Conservation (phyloP, 2,797 vertebrate species). For the Schizothorax lantsangensis region DNA sequence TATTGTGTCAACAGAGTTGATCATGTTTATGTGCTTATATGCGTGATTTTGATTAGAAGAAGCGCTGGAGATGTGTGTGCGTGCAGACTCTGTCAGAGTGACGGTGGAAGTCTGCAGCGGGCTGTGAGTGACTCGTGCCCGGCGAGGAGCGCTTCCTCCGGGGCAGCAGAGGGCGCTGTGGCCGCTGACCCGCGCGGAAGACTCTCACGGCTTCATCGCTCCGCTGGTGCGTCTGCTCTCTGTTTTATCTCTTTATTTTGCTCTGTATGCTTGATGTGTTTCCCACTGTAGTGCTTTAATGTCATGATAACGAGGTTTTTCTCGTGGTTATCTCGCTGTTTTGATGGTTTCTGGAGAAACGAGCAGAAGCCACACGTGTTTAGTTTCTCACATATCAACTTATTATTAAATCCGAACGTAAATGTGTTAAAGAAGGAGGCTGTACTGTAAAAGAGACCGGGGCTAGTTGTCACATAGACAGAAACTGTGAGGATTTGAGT, state of each 20-base stretch:
- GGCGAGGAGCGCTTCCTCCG: not conserved
- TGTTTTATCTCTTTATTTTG: not conserved
- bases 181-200: not conserved
- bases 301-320: no score
- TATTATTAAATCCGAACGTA: not conserved
- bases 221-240: not conserved
- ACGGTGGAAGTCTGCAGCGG: not conserved
- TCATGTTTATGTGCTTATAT: no score
- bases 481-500: not conserved
- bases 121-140: not conserved
- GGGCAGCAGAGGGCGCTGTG: conserved; percentile 14
- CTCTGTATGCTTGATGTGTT: not conserved
- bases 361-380: not conserved
- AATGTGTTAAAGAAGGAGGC: not conserved
- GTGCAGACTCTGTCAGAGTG: not conserved
- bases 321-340: no score
- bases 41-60: no score
- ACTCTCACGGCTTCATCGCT: not conserved
- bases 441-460: not conserved
- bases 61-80: not conserved
- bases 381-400: not conserved
- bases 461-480: not conserved
- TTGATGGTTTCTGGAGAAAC: not conserved
- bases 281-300: not conserved
- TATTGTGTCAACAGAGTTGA: no score